Percentiles rank a stretch among this genome's conserved stretches.
These are phyloP conservation scores for Calephelis perditalis DNA, from an alignment of 2,888 invertebrate species.

Conservation along the genomic window DNA sequence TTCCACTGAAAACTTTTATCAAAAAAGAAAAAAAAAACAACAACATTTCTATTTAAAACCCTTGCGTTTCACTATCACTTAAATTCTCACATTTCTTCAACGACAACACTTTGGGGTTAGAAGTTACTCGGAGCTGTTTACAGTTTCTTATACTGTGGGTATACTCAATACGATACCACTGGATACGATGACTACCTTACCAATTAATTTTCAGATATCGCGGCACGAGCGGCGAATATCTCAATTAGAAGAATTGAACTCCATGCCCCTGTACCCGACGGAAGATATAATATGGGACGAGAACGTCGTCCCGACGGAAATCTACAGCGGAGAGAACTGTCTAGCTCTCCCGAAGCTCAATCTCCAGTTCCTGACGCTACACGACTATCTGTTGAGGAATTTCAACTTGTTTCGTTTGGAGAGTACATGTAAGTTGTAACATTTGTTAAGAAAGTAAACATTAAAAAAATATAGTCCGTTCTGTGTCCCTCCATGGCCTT, in stretches of 20 bases:
- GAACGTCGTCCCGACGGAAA: conserved; percentile 98
- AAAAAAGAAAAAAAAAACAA: too few species aligned
- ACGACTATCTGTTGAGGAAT: conserved; percentile 97
- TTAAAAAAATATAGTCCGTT: too few species aligned
- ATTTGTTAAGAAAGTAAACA: background rate
- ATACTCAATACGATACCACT: too few species aligned
- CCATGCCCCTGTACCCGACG: conserved; percentile 99
- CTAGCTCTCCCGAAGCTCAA: conserved; percentile 98
- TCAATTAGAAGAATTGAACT: conserved; percentile 95
- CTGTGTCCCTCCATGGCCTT: too few species aligned
- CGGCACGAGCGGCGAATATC: conserved; percentile 93
- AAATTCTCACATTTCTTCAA: too few species aligned
- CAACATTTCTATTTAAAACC: too few species aligned
- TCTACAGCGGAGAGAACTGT: conserved; percentile 96
- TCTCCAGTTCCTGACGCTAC: conserved; percentile 97
- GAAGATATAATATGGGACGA: conserved; percentile 99
- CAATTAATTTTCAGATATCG: conserved; percentile 72
- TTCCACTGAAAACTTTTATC: too few species aligned
- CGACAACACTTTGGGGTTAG: too few species aligned
- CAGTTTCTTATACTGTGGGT: too few species aligned
- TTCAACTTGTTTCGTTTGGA: conserved; percentile 98
- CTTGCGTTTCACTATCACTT: too few species aligned
- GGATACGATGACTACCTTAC: too few species aligned
- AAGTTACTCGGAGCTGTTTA: too few species aligned
- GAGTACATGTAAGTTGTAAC: conserved; percentile 90